A percentile compares a stretch with the other conserved stretches of the same genome.
Conservation (phyloP, 2,888 invertebrate genomes). For the Macrophya annulata region DNA sequence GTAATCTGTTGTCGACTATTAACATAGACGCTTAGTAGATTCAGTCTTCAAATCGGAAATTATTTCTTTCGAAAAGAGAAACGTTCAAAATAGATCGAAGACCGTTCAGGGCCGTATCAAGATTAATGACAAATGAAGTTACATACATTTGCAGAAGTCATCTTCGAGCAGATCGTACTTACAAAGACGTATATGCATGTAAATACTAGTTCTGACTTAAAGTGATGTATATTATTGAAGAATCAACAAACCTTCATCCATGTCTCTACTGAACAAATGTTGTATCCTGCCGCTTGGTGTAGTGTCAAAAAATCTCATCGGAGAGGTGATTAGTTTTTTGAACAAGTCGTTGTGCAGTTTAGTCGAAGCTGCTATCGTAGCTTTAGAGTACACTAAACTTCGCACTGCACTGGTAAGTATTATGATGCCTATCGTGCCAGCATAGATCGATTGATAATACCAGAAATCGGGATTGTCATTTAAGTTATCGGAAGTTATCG, state of each 20-base stretch:
- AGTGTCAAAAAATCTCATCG: slow-evolving; percentile 63
- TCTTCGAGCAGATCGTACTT: too few relatives aligned
- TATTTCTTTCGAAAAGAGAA: too few relatives aligned
- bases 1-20: slow-evolving; percentile 81
- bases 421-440: slow-evolving; percentile 80
- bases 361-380: slow-evolving; percentile 81
- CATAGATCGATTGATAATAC: slow-evolving; percentile 82
- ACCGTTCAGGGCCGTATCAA: too few relatives aligned
- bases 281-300: slow-evolving; percentile 82
- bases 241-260: slow-evolving; percentile 81
- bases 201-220: too few relatives aligned
- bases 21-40: too few relatives aligned
- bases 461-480: slow-evolving; percentile 80
- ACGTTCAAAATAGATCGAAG: too few relatives aligned
- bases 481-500: slow-evolving; percentile 75
- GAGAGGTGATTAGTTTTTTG: slow-evolving; percentile 77
- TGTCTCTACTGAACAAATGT: slow-evolving; percentile 82
- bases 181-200: too few relatives aligned
- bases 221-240: too few relatives aligned
- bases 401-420: slow-evolving; percentile 81
- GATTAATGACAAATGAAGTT: too few relatives aligned
- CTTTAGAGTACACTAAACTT: slow-evolving; percentile 82
- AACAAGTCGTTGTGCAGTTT: slow-evolving; percentile 81
- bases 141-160: too few relatives aligned
- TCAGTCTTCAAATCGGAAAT: too few relatives aligned